Base-by-base conservation (phyloP, 2,797 vertebrate species). In the Lemur catta region DNA sequence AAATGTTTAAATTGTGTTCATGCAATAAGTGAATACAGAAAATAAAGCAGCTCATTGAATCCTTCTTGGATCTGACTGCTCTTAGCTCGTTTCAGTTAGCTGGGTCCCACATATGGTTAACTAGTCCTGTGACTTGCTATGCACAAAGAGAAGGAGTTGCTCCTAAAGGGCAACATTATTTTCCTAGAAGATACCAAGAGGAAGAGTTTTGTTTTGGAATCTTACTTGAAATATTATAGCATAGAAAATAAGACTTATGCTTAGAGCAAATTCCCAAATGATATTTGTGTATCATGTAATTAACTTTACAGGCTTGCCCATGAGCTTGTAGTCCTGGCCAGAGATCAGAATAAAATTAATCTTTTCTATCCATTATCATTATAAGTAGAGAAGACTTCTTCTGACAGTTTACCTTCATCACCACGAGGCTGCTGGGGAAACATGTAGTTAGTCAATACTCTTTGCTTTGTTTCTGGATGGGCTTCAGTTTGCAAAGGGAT, bases 361-460 rank as follows among this genome's bases (percentile, higher is more conserved):
- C 18, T 14, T 46, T 76, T 4, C 55, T 28, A 63, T 76, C 30
- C 67, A 33, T 48, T 30, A 89, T 67, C 48, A 26, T 48, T 10
- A 1, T 38, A 94, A 88, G 8, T 28, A 57, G 14, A 76, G 7
- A 81, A 85, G 61, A 95, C n/a, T 35, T 91, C 50, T 35, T 67
- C 2, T 1, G 85, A 72, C 0, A 35, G 43, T 93, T 98, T 99
- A 99, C 99, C 99, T 99, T 99, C 99, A 67, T 99, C 99, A 0
- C 99, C 99, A 84, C 99, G 99, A 20, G 99, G 99, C 95, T 99
- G 99, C 98, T 99, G 99, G 65, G 99, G 99, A 98, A 99, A 99
- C 99, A 99, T 99, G 98, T 99, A 99, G 99, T 99, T 99, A 97
- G 99, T 99, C 98, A 99, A 98, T 57, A 99, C 99, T 94, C 99